Conservation (phyloP, 2,113 vertebrate genomes). For the Montifringilla adamsi region DNA sequence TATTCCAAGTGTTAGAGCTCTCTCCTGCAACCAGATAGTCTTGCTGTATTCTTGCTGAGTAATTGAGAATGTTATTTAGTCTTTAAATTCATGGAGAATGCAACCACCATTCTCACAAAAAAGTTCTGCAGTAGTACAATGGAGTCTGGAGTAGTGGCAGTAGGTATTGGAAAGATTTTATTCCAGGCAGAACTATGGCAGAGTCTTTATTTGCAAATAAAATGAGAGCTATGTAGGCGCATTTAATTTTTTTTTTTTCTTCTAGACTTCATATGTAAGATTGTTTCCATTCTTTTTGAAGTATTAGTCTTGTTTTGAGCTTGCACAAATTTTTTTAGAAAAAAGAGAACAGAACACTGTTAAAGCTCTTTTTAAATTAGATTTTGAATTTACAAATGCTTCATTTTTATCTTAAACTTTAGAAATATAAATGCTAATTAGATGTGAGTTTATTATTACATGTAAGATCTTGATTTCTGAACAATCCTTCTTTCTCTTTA, state of each 20-base stretch:
- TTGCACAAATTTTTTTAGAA: neutral
- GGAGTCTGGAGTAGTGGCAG: neutral
- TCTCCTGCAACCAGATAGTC: slow-evolving; percentile 14
- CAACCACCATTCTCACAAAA: neutral
- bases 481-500: neutral
- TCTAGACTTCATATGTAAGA: neutral
- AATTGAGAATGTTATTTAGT: slow-evolving; percentile 9
- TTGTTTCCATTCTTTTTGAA: neutral
- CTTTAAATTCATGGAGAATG: neutral
- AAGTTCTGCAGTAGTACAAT: neutral
- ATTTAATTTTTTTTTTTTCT: neutral
- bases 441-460: neutral
- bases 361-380: neutral
- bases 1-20: neutral
- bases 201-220: neutral
- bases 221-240: neutral
- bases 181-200: neutral
- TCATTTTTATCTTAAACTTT: neutral
- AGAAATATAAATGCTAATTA: neutral
- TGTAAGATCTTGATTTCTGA: neutral
- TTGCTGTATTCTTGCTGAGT: slow-evolving; percentile 12
- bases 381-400: neutral
- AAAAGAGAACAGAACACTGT: neutral
- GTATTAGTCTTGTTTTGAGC: neutral
- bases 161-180: neutral